Evolutionary conservation across 2,888 invertebrate species (phyloP).

Genomic region (Alitta virens): DNA sequence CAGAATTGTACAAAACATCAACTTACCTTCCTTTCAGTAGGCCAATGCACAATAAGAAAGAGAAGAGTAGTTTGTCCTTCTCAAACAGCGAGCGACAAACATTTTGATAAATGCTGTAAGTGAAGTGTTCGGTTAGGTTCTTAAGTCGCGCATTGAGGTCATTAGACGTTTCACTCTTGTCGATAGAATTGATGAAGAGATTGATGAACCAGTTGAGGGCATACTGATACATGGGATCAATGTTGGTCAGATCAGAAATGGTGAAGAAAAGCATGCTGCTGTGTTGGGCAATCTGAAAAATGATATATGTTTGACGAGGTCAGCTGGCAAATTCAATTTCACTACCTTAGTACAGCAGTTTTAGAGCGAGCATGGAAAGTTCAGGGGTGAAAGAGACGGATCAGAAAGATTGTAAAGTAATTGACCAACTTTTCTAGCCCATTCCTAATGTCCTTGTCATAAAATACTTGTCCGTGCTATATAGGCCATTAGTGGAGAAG

Average conservation of each 20-base stretch:
- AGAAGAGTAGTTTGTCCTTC: conserved; percentile 57
- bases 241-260: conserved; percentile 81
- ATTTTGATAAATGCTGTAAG: conserved; percentile 63
- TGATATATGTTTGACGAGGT: no score
- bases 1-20: neutral
- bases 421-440: no score
- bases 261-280: conserved; percentile 79
- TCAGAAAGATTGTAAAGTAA: no score
- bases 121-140: conserved; percentile 57
- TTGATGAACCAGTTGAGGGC: conserved; percentile 90
- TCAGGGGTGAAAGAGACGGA: no score
- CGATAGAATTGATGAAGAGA: conserved; percentile 75
- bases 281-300: conserved; percentile 52
- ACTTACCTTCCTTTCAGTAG: conserved; percentile 53
- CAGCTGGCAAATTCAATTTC: no score
- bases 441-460: no score
- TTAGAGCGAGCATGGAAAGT: no score
- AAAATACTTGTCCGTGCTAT: no score
- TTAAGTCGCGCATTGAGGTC: conserved; percentile 59
- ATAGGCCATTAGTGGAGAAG: no score
- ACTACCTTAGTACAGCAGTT: no score
- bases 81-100: conserved; percentile 59
- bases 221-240: conserved; percentile 95
- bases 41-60: conserved; percentile 54
- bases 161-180: conserved; percentile 70